Evolutionary conservation across 2,113 vertebrate species (phyloP).

Genomic region (Alaudala cheleensis): DNA sequence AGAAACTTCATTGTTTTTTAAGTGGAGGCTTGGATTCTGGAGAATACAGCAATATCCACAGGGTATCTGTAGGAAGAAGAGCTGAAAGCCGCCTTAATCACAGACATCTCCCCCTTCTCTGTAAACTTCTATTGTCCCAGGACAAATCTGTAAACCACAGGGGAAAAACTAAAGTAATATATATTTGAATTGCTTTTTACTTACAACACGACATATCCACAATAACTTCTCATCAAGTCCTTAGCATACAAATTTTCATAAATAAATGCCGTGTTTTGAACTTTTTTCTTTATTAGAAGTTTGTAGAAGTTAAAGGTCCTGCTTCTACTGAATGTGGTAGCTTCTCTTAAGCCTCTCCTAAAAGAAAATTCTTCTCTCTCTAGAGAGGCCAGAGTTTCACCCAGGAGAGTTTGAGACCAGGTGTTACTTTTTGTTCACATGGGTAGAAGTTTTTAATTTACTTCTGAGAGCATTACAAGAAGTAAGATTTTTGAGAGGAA

Average conservation of each 20-base stretch:
- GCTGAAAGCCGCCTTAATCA: conserved; percentile 25
- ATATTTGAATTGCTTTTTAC: background rate
- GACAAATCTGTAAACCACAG: background rate
- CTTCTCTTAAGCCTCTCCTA: background rate
- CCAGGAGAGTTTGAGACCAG: background rate
- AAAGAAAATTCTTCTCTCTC: background rate
- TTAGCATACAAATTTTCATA: background rate
- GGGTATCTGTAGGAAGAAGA: conserved; percentile 61
- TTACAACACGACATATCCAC: background rate
- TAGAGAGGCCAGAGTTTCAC: background rate
- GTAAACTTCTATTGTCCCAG: conserved; percentile 18
- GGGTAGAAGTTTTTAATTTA: background rate
- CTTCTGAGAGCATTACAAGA: background rate
- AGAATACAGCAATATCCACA: conserved; percentile 45
- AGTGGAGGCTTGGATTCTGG: conserved; percentile 44
- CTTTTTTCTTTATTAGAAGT: background rate
- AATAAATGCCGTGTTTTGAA: background rate
- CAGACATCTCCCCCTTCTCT: background rate
- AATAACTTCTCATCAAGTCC: background rate
- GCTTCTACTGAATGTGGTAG: background rate
- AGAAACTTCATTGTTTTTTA: conserved; percentile 58
- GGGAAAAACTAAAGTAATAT: background rate
- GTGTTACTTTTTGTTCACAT: background rate
- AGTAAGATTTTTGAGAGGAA: background rate
- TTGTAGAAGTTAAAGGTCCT: background rate